Evolutionary conservation across 2,113 vertebrate genomes (phyloP).

Genomic region (Paramisgurnus dabryanus): DNA sequence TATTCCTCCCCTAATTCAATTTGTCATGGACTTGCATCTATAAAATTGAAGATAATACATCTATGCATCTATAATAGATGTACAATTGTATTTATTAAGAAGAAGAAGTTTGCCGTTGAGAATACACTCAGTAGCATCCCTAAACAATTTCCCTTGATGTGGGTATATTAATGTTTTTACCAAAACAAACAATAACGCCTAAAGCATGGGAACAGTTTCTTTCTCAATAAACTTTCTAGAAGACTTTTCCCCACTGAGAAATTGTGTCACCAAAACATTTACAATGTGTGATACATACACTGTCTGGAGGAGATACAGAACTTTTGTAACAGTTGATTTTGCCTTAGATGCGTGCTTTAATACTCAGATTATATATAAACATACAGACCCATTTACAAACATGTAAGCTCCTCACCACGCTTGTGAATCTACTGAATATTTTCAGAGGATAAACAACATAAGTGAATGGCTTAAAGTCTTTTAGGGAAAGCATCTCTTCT

Average conservation of each 20-base stretch:
- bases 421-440: conserved; percentile 11
- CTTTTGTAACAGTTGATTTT: too few relatives aligned
- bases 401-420: not conserved
- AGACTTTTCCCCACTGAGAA: not conserved
- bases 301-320: too few relatives aligned
- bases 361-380: not conserved
- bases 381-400: not conserved
- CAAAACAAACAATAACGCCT: not conserved
- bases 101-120: not conserved
- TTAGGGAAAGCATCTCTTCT: conserved; percentile 12
- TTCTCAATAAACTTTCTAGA: not conserved
- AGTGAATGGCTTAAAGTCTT: conserved; percentile 20
- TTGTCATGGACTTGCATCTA: too few relatives aligned
- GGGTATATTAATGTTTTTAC: not conserved
- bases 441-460: conserved; percentile 8
- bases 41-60: not conserved
- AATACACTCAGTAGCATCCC: not conserved
- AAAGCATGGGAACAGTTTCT: not conserved
- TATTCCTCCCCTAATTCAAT: too few relatives aligned
- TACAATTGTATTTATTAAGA: not conserved
- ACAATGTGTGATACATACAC: too few relatives aligned
- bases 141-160: not conserved
- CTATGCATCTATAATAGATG: not conserved
- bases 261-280: too few relatives aligned
- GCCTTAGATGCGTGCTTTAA: too few relatives aligned